Evolutionary conservation across 2,888 invertebrate species (phyloP), one percentile per base, ranked within the genome.

Genomic region (Ectobius pallidus): DNA sequence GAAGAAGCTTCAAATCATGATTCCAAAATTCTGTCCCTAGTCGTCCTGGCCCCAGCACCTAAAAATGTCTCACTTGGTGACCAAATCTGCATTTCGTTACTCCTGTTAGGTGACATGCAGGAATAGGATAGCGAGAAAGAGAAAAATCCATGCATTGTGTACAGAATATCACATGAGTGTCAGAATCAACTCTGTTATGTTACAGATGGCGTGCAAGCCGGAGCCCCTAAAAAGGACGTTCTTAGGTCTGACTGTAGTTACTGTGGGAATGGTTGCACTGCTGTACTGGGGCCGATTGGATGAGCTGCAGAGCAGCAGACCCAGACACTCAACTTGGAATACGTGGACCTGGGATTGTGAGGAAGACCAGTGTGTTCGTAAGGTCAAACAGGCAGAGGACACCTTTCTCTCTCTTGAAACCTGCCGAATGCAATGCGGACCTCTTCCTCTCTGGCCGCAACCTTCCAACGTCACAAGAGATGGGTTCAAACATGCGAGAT

Each of bases 341-440:
- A 89, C 90, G 69, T 94, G 93, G 93, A 91, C 91, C 9, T 93
- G 93, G 89, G 85, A 88, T 42, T 94, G 93, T 81, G 87, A 89
- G 67, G 84, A 85, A 55, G 86, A 85, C 77, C 87, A 89, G 75
- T 93, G 93, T 85, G 90, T 92, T 78, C 87, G 91, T 44, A 83
- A 85, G 55, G 84, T 82, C 34, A 80, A 80, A 58, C 27, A 80
- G 74, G 72, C 77, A 78, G 84, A 58, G 80, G 82, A 34, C 83
- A 84, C 32, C 78, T 83, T 4, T 83, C 85, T 76, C 75, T 78
- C 76, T 2, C 84, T 92, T 77, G 86, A 88, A 49, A 92, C 92
- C 7, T 94, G 94, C 83, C 90, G 90, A 79, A 92, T 94, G 88
- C 86, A 91, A 18, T 94, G 94, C 82, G 92, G 92, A 30, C 87